A percentile compares a stretch with the other conserved stretches of the same genome.
Conservation (phyloP, 2,113 vertebrate species). For the Camelus bactrianus region DNA sequence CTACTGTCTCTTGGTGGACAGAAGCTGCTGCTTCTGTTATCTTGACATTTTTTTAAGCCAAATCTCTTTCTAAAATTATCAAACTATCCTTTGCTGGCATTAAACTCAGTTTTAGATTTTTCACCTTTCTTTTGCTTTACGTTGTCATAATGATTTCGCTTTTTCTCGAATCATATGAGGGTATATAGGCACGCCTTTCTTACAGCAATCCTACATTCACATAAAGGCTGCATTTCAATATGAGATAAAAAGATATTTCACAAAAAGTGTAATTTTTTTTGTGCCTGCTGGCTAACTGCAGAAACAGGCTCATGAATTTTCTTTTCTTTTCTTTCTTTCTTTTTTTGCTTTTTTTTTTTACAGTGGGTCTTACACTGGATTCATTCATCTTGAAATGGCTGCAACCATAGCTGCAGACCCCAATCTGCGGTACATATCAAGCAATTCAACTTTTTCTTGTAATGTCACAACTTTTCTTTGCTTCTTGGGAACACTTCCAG, state of each 20-base stretch:
- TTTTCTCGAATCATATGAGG: background rate
- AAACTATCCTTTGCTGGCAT: background rate
- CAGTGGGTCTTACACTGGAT: background rate
- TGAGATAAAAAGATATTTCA: background rate
- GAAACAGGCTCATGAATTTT: background rate
- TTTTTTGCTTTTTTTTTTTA: background rate
- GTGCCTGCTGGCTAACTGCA: background rate
- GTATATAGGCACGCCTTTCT: background rate
- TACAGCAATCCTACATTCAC: background rate
- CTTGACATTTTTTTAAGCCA: background rate
- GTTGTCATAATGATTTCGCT: background rate
- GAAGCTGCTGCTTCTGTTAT: background rate
- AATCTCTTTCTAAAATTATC: background rate
- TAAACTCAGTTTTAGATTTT: background rate
- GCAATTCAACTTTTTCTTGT: background rate
- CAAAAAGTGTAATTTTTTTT: background rate
- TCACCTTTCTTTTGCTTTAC: background rate
- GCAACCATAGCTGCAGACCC: background rate
- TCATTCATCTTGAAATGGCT: background rate
- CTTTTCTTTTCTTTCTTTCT: background rate
- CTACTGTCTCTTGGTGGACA: background rate
- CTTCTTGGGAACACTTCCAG: background rate
- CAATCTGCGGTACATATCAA: background rate
- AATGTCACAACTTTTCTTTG: background rate
- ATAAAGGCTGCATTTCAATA: background rate